These are phyloP conservation scores for Erebia epiphron DNA, from an alignment of 2,888 invertebrate species.

Conservation along the genomic window DNA sequence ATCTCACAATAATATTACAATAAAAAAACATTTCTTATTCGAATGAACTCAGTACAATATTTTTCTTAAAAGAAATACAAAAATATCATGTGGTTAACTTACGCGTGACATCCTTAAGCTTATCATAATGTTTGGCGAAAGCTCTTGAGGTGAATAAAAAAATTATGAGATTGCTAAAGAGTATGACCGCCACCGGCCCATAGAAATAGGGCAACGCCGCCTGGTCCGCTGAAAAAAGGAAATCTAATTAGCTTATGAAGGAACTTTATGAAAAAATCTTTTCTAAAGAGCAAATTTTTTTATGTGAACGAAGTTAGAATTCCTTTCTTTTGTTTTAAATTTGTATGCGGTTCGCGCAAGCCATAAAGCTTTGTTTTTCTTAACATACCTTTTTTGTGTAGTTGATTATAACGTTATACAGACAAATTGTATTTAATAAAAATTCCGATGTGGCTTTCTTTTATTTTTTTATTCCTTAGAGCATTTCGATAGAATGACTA, in stretches of 20 bases:
- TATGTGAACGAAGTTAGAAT: constrained; percentile 14
- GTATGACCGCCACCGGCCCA: constrained; percentile 82
- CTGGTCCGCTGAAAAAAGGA: constrained; percentile 74
- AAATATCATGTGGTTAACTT: constrained; percentile 50
- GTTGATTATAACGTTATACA: neutral
- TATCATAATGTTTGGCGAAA: constrained; percentile 77
- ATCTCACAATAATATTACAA: too few relatives aligned
- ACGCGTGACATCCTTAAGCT: constrained; percentile 77
- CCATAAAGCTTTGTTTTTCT: constrained; percentile 14
- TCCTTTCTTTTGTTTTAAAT: constrained; percentile 17
- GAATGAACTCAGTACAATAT: too few relatives aligned
- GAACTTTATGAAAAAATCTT: constrained; percentile 22
- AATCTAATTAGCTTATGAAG: constrained; percentile 36
- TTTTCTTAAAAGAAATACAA: neutral
- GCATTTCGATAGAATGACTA: too few relatives aligned
- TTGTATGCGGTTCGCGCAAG: constrained; percentile 14
- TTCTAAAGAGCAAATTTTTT: constrained; percentile 22
- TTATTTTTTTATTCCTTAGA: neutral
- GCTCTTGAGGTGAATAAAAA: constrained; percentile 81
- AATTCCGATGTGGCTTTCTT: neutral
- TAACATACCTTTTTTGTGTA: constrained; percentile 11
- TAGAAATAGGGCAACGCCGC: constrained; percentile 85
- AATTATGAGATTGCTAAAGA: constrained; percentile 78
- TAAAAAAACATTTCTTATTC: too few relatives aligned
- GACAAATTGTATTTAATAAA: constrained; percentile 7